Percentiles rank a stretch among this genome's conserved stretches.
Evolutionary conservation across 2,113 vertebrate species (phyloP).

Genomic region (Tupaia chinensis): DNA sequence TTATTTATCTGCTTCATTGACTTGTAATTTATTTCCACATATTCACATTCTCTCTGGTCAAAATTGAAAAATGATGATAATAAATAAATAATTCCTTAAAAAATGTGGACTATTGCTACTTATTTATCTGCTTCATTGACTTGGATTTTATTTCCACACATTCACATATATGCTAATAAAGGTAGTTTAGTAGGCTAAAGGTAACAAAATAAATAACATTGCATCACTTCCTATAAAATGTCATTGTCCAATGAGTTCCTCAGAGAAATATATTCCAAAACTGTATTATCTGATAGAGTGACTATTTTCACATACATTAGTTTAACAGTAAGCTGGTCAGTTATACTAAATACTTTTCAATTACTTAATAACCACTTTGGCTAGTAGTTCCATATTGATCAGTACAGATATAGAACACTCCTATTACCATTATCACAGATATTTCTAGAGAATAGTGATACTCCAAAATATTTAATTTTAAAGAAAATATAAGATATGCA

Average conservation of each 20-base stretch:
- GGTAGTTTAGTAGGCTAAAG: background rate
- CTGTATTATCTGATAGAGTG: background rate
- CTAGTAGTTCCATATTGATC: background rate
- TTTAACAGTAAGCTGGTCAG: background rate
- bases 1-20: background rate
- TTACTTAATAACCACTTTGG: background rate
- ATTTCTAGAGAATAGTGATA: background rate
- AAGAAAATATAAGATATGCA: background rate
- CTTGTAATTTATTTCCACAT: background rate
- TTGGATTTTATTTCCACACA: background rate
- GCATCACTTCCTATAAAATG: background rate
- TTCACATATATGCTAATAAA: background rate
- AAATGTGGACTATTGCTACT: background rate
- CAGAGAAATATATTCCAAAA: background rate
- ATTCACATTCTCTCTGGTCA: background rate
- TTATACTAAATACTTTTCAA: background rate
- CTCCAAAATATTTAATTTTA: conserved; percentile 2
- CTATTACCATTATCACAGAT: background rate
- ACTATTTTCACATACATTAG: background rate
- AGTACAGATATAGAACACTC: background rate
- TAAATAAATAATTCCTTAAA: background rate
- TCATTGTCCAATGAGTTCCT: background rate
- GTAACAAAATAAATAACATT: background rate
- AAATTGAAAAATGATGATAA: too few species aligned
- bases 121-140: background rate